Percentiles rank a stretch among this genome's conserved stretches.
phyloP scores from a whole-genome alignment of 2,888 invertebrate species.

The Acrobasis consociella region DNA sequence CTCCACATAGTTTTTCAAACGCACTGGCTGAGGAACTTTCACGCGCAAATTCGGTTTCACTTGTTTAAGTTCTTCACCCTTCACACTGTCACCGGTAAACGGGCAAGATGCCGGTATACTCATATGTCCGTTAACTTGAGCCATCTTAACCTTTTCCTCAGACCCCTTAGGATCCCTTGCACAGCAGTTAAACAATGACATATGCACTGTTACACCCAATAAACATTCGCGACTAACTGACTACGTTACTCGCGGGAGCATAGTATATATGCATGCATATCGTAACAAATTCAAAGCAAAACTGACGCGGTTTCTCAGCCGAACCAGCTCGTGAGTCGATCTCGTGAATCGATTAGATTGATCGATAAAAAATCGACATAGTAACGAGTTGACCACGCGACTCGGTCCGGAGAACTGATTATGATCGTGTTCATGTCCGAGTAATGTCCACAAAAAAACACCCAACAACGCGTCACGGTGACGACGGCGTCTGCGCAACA shows the following conservation, averaged over 20 bases:
- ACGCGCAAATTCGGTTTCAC: slow-evolving; percentile 62
- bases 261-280: slow-evolving; percentile 69
- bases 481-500: slow-evolving; percentile 24
- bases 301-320: slow-evolving; percentile 55
- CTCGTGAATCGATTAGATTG: slow-evolving; percentile 23
- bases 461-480: slow-evolving; percentile 29
- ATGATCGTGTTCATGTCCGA: slow-evolving; percentile 20
- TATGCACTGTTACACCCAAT: slow-evolving; percentile 40
- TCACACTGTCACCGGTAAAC: slow-evolving; percentile 60
- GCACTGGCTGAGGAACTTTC: slow-evolving; percentile 68
- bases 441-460: slow-evolving; percentile 28
- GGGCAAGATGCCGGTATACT: slow-evolving; percentile 50
- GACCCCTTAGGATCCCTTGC: slow-evolving; percentile 39
- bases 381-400: slow-evolving; percentile 23
- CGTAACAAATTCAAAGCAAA: slow-evolving; percentile 49
- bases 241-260: slow-evolving; percentile 35
- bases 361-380: slow-evolving; percentile 24
- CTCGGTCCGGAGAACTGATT: slow-evolving; percentile 22
- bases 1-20: slow-evolving; percentile 58
- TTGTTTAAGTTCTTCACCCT: slow-evolving; percentile 47
- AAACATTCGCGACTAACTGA: slow-evolving; percentile 24
- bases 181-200: slow-evolving; percentile 51
- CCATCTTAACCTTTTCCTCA: slow-evolving; percentile 46
- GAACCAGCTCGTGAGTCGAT: slow-evolving; percentile 42
- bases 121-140: slow-evolving; percentile 52